Conservation (phyloP, 2,113 vertebrate species). For the Hystrix cristata region DNA sequence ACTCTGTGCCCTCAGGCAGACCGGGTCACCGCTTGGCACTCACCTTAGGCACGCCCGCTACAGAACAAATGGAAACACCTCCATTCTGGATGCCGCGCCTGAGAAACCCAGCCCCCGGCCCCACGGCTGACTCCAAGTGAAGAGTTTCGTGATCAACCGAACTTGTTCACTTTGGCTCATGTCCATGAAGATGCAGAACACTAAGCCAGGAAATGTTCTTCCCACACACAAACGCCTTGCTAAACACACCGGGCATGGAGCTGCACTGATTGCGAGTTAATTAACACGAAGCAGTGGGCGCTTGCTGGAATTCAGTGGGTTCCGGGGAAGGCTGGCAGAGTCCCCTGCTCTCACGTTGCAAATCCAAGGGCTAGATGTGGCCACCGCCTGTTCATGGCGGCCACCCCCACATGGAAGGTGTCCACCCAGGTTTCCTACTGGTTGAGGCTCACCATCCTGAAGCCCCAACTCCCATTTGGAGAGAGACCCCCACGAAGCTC, state of each 20-base stretch:
- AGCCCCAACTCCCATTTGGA: neutral
- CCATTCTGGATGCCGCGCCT: neutral
- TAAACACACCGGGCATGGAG: conserved; percentile 30
- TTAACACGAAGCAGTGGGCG: neutral
- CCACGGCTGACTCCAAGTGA: neutral
- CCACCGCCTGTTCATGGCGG: neutral
- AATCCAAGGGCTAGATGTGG: neutral
- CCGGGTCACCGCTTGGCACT: neutral
- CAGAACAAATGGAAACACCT: neutral
- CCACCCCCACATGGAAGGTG: neutral
- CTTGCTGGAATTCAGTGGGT: conserved; percentile 1
- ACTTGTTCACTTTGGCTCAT: conserved; percentile 35
- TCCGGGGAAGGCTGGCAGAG: neutral
- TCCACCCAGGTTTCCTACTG: neutral
- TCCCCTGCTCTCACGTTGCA: neutral
- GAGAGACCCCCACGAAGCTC: neutral
- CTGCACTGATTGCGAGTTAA: conserved; percentile 10
- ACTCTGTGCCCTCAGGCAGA: neutral
- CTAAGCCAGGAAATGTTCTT: conserved; percentile 1
- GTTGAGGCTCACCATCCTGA: neutral
- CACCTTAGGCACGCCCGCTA: neutral
- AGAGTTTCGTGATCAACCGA: neutral
- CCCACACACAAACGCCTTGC: conserved; percentile 10
- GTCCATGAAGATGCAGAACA: neutral
- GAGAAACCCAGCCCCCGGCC: neutral